Base-by-base conservation (phyloP, 2,797 vertebrate genomes). In the Sebastes reedi region DNA sequence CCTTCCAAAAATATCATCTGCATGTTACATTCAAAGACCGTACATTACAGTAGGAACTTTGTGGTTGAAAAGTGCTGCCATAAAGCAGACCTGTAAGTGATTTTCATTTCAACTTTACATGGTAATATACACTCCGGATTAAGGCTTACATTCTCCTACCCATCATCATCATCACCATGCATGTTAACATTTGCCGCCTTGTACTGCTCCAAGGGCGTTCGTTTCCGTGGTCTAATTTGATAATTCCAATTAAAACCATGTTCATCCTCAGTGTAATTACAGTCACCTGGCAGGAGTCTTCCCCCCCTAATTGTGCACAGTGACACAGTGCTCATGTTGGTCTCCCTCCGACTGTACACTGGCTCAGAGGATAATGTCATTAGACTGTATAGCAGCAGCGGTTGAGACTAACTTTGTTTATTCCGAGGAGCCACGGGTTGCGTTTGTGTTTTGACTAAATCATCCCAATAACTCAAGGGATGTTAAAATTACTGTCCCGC, bases 241-340 rank as follows among this genome's bases (percentile, higher is more conserved):
- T 88, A 13, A 88, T 79, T 89, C 73, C 72, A 84, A 86, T 88
- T 87, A 92, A 91, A 92, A 74, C 32, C 72, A 66, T 85, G 84
- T 85, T 92, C 82, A 90, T 91, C 79, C 84, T 88, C 52, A 60
- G 76, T 83, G 79, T 92, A 92, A 91, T 93, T 91, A 88, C 85
- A 91, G 86, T 88, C 91, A 93, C 91, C 88, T 93, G 88, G 86
- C 75, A 82, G 70, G 67, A 80, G 75, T 67, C 64, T 67, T 79
- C 5, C 5, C 87, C 77, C 77, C 30, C 58, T 74, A 78, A 81
- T 80, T 85, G 79, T 81, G 29, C 66, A 83, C 79, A 82, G 56
- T 86, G 86, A 85, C 86, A 78, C 80, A 67, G 77, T 85, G 79
- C 83, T 88, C 76, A 81, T 71, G 75, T 72, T 67, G 58, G 73